These are phyloP conservation scores for Oncorhynchus clarkii DNA, from an alignment of 2,113 vertebrate genomes.

Conservation along the genomic window DNA sequence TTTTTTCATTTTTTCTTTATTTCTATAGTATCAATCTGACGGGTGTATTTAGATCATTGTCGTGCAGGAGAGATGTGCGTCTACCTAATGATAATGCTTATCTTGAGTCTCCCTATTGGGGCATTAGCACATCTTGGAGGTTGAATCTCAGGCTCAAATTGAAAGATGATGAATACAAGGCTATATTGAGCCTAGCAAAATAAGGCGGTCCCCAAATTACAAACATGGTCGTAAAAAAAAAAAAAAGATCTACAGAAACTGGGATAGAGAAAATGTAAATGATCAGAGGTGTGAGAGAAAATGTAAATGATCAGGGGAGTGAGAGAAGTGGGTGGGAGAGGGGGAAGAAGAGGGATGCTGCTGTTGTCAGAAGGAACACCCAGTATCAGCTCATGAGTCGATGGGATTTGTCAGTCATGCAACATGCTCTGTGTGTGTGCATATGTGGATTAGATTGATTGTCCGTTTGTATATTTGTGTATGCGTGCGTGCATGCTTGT, in stretches of 20 bases:
- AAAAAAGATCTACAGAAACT: constrained; percentile 13
- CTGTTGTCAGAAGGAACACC: too few relatives aligned
- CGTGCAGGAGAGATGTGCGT: constrained; percentile 21
- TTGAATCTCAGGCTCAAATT: constrained; percentile 56
- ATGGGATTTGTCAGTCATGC: constrained; percentile 53
- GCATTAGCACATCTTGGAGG: constrained; percentile 57
- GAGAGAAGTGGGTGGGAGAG: constrained; percentile 22
- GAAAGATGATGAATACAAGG: constrained; percentile 69
- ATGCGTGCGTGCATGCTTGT: not conserved
- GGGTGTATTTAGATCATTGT: constrained; percentile 29
- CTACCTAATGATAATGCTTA: constrained; percentile 72
- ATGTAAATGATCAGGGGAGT: constrained; percentile 11
- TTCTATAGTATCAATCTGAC: constrained; percentile 54
- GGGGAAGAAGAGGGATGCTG: too few relatives aligned
- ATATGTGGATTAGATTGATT: constrained; percentile 2
- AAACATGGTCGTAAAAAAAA: constrained; percentile 21
- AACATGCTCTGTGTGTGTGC: constrained; percentile 12
- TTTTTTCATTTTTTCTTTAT: constrained; percentile 40
- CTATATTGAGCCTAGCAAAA: constrained; percentile 27
- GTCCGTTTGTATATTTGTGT: not conserved
- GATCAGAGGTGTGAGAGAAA: constrained; percentile 4
- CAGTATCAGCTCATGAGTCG: constrained; percentile 10
- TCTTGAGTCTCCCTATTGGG: constrained; percentile 51
- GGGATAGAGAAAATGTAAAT: constrained; percentile 24
- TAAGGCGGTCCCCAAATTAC: constrained; percentile 49